A percentile compares a stretch with the other conserved stretches of the same genome.
These are phyloP conservation scores for Sterrhoptilus dennistouni DNA, from an alignment of 2,113 vertebrate genomes.

Conservation along the genomic window DNA sequence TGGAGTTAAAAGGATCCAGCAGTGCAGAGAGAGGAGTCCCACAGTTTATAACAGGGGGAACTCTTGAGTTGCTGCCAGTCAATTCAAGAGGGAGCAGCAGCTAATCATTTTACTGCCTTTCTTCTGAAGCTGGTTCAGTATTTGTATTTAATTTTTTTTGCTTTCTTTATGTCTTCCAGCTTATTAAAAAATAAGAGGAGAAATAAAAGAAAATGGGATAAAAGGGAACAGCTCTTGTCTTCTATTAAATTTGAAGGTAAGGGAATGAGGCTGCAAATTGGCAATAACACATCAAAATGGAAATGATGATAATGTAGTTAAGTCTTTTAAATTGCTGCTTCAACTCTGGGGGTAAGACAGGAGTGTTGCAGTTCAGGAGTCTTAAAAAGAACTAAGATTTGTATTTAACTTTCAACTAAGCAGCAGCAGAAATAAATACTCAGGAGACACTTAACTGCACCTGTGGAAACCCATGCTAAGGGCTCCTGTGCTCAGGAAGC, in stretches of 20 bases:
- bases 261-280: slow-evolving; percentile 67
- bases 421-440: slow-evolving; percentile 11
- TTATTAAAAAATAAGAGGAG: background rate
- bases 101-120: slow-evolving; percentile 21
- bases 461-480: background rate
- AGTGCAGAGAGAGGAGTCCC: background rate
- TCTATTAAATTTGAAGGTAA: slow-evolving; percentile 61
- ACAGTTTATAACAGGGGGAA: background rate
- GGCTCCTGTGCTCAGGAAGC: background rate
- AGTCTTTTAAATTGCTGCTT: slow-evolving; percentile 60
- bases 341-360: slow-evolving; percentile 13
- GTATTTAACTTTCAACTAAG: background rate
- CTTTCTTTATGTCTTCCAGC: slow-evolving; percentile 52
- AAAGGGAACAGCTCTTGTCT: slow-evolving; percentile 36
- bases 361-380: slow-evolving; percentile 8
- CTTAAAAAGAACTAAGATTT: slow-evolving; percentile 20
- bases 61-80: background rate
- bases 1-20: background rate
- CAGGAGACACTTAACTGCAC: background rate
- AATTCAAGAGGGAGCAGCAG: slow-evolving; percentile 17
- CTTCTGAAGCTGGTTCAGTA: background rate
- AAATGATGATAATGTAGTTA: slow-evolving; percentile 66
- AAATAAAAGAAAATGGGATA: slow-evolving; percentile 1
- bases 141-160: slow-evolving; percentile 33
- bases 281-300: slow-evolving; percentile 56